A percentile compares a stretch with the other conserved stretches of the same genome.
phyloP scores from a whole-genome alignment of 2,888 invertebrate species.

The Steinernema scapterisci region DNA sequence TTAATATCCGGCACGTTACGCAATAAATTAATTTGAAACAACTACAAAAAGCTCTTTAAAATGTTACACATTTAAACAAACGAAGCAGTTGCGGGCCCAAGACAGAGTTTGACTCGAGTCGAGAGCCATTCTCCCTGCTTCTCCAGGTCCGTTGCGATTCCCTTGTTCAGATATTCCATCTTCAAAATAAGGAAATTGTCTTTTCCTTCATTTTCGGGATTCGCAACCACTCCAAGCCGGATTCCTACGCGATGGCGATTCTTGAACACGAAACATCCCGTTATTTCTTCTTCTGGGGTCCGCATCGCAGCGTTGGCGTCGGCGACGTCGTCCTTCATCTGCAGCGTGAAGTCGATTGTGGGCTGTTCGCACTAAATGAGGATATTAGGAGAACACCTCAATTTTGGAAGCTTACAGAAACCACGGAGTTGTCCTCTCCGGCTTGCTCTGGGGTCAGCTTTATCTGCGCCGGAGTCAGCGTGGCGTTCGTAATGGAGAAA shows the following conservation, averaged over 20 bases:
- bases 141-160: not conserved
- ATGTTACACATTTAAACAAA: too few relatives aligned
- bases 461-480: not conserved
- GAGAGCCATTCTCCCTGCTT: not conserved
- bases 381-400: too few relatives aligned
- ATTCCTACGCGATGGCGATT: conserved; percentile 51
- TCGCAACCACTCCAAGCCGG: conserved; percentile 41
- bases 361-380: not conserved
- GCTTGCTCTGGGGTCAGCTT: not conserved
- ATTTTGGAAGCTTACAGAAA: not conserved
- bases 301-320: not conserved
- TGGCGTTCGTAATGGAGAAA: not conserved
- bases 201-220: not conserved
- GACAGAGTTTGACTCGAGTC: not conserved
- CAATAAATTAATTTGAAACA: too few relatives aligned
- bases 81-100: not conserved
- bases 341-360: not conserved
- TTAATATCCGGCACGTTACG: too few relatives aligned
- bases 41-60: too few relatives aligned
- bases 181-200: not conserved
- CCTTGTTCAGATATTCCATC: not conserved
- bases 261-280: conserved; percentile 46
- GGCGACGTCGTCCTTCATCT: not conserved
- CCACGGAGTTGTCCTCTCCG: not conserved
- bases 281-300: conserved; percentile 13